Base-by-base conservation (phyloP, 2,113 vertebrate genomes). In the Holacanthus passer region DNA sequence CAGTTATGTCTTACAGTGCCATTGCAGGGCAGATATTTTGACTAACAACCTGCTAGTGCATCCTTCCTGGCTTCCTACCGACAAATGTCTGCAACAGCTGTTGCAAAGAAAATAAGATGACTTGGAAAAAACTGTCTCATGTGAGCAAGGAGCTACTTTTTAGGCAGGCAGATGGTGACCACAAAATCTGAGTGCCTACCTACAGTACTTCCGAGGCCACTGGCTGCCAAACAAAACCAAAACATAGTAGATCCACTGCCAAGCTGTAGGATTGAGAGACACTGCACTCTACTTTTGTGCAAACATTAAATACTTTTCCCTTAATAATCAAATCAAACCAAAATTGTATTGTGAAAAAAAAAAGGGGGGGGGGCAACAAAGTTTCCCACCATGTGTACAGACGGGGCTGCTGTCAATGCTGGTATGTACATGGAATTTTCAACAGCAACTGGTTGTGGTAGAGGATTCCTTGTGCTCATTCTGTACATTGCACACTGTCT, bases 51-150 rank as follows among this genome's bases (percentile, higher is more conserved):
- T 56, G 27, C 68, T 31, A 4, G 47, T 62, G 53, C 48, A 64
- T 63, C 63, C 50, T 55, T 68, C n/a, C 29, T 70, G 64, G 50
- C 58, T 69, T 74, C 43, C 48, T 70, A 70, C 74, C 27, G 64
- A 69, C 47, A 63, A 16, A 77, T 56, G 14, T 68, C 50, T 55
- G 17, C 17, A 53, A 50, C 35, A 70, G 56, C 24, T 65, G 41
- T 43, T 56, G 53, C 4, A 60, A 47, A 69, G 64, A 56, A 56
- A 84, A 56, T 19, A 27, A 27, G 31, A 31, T 8, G 0, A 7
- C 2, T 31, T 22, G 22, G n/a, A 41, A 65, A 58, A 60, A 43
- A 32, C 10, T 43, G 12, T 7, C 29, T 32, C 17, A 32, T 22
- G 24, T 20, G 8, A 31, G 24, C 2, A 59, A 53, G 16, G 64